Evolutionary conservation across 2,888 invertebrate species (phyloP).

Genomic region (Proisotoma minuta): DNA sequence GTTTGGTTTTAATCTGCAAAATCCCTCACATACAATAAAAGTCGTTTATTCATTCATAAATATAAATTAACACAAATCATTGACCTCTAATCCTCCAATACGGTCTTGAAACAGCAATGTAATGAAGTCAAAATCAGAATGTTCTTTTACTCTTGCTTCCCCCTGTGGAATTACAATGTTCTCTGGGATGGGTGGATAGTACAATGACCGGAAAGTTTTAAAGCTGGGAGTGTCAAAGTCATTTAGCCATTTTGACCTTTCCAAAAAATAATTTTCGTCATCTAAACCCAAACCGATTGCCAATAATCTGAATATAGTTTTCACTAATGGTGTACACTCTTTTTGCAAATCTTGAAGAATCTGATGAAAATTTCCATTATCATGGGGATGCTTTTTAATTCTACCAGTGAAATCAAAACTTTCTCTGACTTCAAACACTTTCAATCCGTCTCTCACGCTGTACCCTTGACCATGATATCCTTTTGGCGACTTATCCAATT

Average conservation of each 20-base stretch:
- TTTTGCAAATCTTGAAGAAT: constrained; percentile 12
- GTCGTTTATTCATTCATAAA: neutral
- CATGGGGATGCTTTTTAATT: neutral
- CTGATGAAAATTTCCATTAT: neutral
- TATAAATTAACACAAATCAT: neutral
- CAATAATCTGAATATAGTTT: constrained; percentile 11
- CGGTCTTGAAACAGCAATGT: constrained; percentile 49
- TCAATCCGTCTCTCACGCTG: neutral
- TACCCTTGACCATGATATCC: constrained; percentile 23
- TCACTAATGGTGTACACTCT: constrained; percentile 16
- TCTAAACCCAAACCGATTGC: constrained; percentile 18
- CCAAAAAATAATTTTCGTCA: constrained; percentile 26
- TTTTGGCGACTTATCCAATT: constrained; percentile 17
- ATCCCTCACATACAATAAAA: neutral
- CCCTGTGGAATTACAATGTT: constrained; percentile 23
- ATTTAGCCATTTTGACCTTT: constrained; percentile 22
- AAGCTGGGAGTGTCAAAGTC: constrained; percentile 14
- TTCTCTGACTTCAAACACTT: constrained; percentile 23
- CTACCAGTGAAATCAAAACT: constrained; percentile 20
- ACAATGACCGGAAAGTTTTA: constrained; percentile 41
- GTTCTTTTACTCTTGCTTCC: constrained; percentile 48
- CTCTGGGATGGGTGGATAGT: constrained; percentile 44
- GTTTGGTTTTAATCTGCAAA: constrained; percentile 45
- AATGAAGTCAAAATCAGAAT: constrained; percentile 49
- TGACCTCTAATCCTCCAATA: constrained; percentile 49